These are phyloP conservation scores for Paracanthobrama guichenoti DNA, from an alignment of 2,113 vertebrate species.

Conservation along the genomic window DNA sequence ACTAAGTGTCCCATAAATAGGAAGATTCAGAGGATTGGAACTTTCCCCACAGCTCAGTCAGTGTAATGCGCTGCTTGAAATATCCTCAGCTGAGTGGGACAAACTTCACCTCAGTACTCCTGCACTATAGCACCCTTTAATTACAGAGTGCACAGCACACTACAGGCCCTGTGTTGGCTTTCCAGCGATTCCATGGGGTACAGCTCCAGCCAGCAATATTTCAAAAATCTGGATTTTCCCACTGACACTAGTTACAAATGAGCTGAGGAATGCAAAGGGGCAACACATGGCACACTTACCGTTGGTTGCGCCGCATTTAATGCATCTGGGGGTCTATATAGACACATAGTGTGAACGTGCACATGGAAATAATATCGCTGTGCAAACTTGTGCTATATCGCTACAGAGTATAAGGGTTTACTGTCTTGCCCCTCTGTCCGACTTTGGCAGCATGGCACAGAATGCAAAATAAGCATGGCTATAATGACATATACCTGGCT, in stretches of 20 bases:
- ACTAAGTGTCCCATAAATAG: slow-evolving; percentile 69
- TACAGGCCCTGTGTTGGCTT: slow-evolving; percentile 74
- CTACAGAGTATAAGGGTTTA: slow-evolving; percentile 37
- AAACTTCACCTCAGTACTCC: slow-evolving; percentile 78
- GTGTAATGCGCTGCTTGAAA: slow-evolving; percentile 74
- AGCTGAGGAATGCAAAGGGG: slow-evolving; percentile 64
- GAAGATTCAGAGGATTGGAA: slow-evolving; percentile 77
- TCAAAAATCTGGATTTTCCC: slow-evolving; percentile 73
- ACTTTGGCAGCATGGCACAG: slow-evolving; percentile 27
- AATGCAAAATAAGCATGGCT: slow-evolving; percentile 23
- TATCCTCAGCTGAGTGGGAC: slow-evolving; percentile 75
- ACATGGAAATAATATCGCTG: slow-evolving; percentile 51
- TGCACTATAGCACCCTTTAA: slow-evolving; percentile 79
- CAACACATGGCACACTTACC: slow-evolving; percentile 59
- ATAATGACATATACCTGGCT: slow-evolving; percentile 48
- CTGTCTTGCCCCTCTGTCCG: slow-evolving; percentile 19
- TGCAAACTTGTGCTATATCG: slow-evolving; percentile 51
- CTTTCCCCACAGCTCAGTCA: slow-evolving; percentile 79
- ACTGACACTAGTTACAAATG: slow-evolving; percentile 68
- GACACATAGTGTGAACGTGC: slow-evolving; percentile 46
- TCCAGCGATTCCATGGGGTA: slow-evolving; percentile 66
- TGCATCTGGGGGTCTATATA: slow-evolving; percentile 51
- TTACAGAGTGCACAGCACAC: slow-evolving; percentile 71
- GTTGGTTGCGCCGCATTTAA: slow-evolving; percentile 59
- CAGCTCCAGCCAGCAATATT: slow-evolving; percentile 74